Conservation (phyloP, 2,797 vertebrate species). For the Cuniculus paca region DNA sequence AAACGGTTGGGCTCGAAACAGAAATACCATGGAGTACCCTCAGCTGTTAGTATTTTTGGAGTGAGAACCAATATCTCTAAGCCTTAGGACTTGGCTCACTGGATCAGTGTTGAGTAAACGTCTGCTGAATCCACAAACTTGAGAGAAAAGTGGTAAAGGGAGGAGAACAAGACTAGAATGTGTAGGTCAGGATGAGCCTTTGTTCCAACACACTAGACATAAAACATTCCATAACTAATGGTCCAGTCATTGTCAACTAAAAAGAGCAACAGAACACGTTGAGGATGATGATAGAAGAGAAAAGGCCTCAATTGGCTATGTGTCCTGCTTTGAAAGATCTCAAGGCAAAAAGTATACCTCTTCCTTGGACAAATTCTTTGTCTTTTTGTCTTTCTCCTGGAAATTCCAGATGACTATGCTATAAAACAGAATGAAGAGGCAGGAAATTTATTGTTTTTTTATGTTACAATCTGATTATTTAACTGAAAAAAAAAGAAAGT, state of each 20-base stretch:
- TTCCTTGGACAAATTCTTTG: background rate
- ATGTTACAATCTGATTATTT: background rate
- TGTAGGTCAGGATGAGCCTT: background rate
- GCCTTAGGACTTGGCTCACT: background rate
- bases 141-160: background rate
- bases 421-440: background rate
- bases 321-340: background rate
- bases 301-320: background rate
- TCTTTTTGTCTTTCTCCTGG: background rate
- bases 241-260: background rate
- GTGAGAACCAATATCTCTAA: background rate
- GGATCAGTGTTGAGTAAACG: background rate
- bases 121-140: background rate
- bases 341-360: background rate
- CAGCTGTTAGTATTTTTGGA: background rate
- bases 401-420: slow-evolving; percentile 4
- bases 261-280: background rate
- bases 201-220: background rate
- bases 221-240: background rate
- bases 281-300: background rate
- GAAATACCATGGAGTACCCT: background rate
- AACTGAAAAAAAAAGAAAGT: slow-evolving; percentile 51
- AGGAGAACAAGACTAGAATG: background rate
- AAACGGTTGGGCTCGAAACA: background rate
- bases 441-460: background rate